phyloP scores from a whole-genome alignment of 2,797 vertebrate genomes.

The Aplochiton taeniatus region DNA sequence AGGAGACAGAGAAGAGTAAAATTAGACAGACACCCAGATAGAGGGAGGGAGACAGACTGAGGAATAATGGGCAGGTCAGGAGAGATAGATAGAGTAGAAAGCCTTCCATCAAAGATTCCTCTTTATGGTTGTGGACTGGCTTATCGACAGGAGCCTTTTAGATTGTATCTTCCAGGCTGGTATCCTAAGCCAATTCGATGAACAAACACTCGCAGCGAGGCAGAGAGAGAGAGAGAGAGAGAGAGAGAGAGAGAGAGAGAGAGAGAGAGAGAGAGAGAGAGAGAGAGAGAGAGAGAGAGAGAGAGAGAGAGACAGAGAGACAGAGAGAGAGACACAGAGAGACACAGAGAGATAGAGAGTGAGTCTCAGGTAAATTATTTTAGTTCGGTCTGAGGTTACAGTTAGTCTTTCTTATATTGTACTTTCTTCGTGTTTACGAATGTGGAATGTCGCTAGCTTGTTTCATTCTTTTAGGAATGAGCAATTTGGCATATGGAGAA shows the following conservation, averaged over 20 bases:
- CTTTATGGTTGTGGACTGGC: constrained; percentile 1
- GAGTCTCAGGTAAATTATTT: constrained; percentile 41
- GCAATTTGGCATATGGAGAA: too few relatives aligned
- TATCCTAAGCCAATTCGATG: constrained; percentile 33
- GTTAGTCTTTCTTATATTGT: too few relatives aligned
- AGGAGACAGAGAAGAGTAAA: too few relatives aligned
- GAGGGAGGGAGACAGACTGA: neutral
- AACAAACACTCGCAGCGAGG: too few relatives aligned
- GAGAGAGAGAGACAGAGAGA: neutral
- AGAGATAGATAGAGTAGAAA: neutral
- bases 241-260: constrained; percentile 21
- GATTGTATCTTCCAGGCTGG: constrained; percentile 35
- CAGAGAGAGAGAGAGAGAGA: constrained; percentile 27
- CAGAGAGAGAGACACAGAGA: constrained; percentile 10
- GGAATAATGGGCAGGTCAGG: too few relatives aligned
- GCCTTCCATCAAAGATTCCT: too few relatives aligned
- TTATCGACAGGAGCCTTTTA: constrained; percentile 45
- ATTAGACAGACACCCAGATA: neutral
- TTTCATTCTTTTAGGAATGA: too few relatives aligned
- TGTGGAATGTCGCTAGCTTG: too few relatives aligned
- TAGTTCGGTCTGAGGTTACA: too few relatives aligned
- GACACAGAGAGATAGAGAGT: too few relatives aligned
- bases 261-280: neutral
- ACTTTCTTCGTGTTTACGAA: too few relatives aligned
- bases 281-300: neutral